phyloP scores from a whole-genome alignment of 2,797 vertebrate species.

The Lithobates pipiens region DNA sequence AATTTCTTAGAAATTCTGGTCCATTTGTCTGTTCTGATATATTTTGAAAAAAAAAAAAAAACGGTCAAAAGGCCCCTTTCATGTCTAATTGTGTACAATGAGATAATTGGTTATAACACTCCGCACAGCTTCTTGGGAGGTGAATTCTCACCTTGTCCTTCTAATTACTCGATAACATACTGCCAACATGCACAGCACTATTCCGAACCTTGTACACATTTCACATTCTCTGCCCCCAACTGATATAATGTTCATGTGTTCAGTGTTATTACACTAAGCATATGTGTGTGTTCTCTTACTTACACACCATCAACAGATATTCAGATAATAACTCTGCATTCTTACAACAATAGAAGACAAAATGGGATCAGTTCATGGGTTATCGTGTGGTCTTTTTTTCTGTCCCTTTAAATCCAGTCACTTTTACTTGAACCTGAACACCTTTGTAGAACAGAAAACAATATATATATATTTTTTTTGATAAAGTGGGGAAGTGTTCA shows the following conservation, averaged over 20 bases:
- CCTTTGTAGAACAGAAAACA: not conserved
- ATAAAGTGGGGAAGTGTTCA: no score
- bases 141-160: not conserved
- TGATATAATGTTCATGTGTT: not conserved
- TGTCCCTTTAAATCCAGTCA: not conserved
- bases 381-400: not conserved
- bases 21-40: no score
- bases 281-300: not conserved
- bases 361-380: no score
- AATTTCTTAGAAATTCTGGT: no score
- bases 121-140: not conserved
- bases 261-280: not conserved
- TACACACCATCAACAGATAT: not conserved
- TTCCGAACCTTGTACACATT: conserved; percentile 15
- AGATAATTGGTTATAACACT: not conserved
- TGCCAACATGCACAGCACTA: not conserved
- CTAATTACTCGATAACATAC: conserved; percentile 13
- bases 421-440: not conserved
- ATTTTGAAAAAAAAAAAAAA: no score
- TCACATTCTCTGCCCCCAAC: not conserved
- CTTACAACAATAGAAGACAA: no score
- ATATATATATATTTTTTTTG: not conserved
- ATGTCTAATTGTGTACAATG: not conserved
- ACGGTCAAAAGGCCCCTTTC: not conserved
- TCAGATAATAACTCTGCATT: not conserved